phyloP scores from a whole-genome alignment of 2,888 invertebrate species.

The Galerucella calmariensis region DNA sequence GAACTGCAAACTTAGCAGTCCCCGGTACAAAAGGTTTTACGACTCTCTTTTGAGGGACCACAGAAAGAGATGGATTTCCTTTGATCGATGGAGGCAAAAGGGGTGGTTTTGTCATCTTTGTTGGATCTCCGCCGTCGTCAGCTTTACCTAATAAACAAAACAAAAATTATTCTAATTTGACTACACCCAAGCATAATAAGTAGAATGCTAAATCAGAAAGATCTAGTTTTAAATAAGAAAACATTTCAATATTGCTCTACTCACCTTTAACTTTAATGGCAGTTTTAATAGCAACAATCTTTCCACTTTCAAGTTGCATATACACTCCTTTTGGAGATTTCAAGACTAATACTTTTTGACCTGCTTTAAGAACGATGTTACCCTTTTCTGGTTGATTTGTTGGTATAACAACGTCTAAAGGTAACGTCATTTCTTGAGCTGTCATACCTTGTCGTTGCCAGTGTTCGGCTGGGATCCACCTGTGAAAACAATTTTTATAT shows the following conservation, averaged over 20 bases:
- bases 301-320: constrained; percentile 93
- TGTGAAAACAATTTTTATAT: constrained; percentile 35
- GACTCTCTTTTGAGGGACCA: constrained; percentile 66
- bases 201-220: not conserved
- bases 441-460: constrained; percentile 94
- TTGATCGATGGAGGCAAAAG: constrained; percentile 64
- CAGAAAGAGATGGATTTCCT: constrained; percentile 72
- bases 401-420: constrained; percentile 90
- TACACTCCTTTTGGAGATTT: constrained; percentile 97
- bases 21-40: constrained; percentile 58
- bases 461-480: constrained; percentile 90
- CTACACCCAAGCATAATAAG: not conserved
- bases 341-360: constrained; percentile 93
- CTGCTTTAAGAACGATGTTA: constrained; percentile 91
- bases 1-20: constrained; percentile 59
- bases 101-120: constrained; percentile 57
- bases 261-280: constrained; percentile 75
- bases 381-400: constrained; percentile 91
- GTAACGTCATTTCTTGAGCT: constrained; percentile 85
- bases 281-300: constrained; percentile 91
- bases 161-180: not conserved
- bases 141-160: constrained; percentile 18
- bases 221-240: no score
- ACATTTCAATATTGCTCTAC: not conserved
- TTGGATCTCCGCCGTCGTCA: constrained; percentile 53